These are phyloP conservation scores for Drosophila orena DNA, from an alignment of 1,140 invertebrate species.

Conservation along the genomic window DNA sequence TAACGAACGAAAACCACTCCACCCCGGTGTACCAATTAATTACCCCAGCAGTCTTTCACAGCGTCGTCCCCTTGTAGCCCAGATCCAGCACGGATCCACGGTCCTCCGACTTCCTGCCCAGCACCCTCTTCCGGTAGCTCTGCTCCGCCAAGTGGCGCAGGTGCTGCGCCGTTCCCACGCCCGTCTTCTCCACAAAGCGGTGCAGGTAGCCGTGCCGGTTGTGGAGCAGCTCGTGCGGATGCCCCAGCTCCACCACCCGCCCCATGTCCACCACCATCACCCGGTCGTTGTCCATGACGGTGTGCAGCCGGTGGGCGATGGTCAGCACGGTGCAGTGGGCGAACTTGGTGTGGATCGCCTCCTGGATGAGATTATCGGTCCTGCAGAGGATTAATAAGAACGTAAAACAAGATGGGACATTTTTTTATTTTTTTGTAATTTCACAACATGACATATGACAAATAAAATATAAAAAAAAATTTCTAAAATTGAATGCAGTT, in stretches of 20 bases:
- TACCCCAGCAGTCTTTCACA: slow-evolving; percentile 64
- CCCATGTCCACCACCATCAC: slow-evolving; percentile 91
- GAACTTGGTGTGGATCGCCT: slow-evolving; percentile 90
- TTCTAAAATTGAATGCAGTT: no score
- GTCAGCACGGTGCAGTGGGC: slow-evolving; percentile 92
- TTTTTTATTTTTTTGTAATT: no score
- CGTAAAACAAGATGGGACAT: no score
- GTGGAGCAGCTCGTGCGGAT: slow-evolving; percentile 88
- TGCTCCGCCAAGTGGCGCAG: slow-evolving; percentile 68
- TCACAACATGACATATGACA: no score
- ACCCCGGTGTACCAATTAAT: slow-evolving; percentile 3
- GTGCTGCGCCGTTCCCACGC: slow-evolving; percentile 64
- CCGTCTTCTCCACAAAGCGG: slow-evolving; percentile 79
- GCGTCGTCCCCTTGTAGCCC: slow-evolving; percentile 59
- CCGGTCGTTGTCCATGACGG: slow-evolving; percentile 91
- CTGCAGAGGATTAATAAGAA: slow-evolving; percentile 57
- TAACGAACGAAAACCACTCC: slow-evolving; percentile 46
- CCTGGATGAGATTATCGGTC: slow-evolving; percentile 91
- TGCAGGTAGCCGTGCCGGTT: slow-evolving; percentile 86
- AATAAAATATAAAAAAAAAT: no score
- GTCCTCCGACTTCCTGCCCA: slow-evolving; percentile 13
- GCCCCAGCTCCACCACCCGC: slow-evolving; percentile 88
- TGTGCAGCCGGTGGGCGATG: slow-evolving; percentile 93
- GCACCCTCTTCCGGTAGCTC: slow-evolving; percentile 72
- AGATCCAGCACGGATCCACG: slow-evolving; percentile 11